Evolutionary conservation across 1,140 invertebrate genomes (phyloP), one percentile per base, ranked within the genome.

Genomic region (Capitella teleta): DNA sequence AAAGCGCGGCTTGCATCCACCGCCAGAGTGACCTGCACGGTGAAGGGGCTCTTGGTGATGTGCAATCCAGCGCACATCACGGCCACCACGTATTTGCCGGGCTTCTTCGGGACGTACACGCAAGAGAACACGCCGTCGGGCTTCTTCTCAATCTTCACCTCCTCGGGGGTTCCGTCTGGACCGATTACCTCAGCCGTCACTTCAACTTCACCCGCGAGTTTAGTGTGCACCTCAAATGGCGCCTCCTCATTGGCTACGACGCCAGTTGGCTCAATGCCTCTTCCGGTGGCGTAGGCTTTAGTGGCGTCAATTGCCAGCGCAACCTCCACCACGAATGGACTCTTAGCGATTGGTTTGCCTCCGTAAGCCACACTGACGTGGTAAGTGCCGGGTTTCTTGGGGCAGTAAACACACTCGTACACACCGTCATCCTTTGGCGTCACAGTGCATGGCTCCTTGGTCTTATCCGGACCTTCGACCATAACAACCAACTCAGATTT

Each of bases 351-450:
- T 56, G 68, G 63, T 37, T 62, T 56, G 28, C 65, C 67, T 32
- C 62, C 64, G 51, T 94, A 97, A 66, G 95, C 95, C 57, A 98
- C 79, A 62, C 87, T 91, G 71, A 96, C 82, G 69, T 86, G 91
- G 66, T 97, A 97, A 70, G 93, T 86, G 47, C 94, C 93, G 6
- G 89, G 85, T 34, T 88, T 82, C 18, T 92, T 70, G 0, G 93
- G 93, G 5, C 61, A 45, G 52, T 72, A 72, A 8, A 57, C 51
- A 55, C 65, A 67, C 34, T 66, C 64, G 43, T 63, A 70, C 0
- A 53, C 57, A n/a, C 30, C 61, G 37, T 64, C 59, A 28, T 67
- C 59, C n/a, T 57, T 62, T 21, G 59, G 60, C 2, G 59, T 55
- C 42, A 57, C 60, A 5, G 40, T 54, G 2, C 62, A 46, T 34